Percentiles rank a stretch among this genome's conserved stretches.
phyloP scores from a whole-genome alignment of 2,113 vertebrate species.

The Suncus etruscus region DNA sequence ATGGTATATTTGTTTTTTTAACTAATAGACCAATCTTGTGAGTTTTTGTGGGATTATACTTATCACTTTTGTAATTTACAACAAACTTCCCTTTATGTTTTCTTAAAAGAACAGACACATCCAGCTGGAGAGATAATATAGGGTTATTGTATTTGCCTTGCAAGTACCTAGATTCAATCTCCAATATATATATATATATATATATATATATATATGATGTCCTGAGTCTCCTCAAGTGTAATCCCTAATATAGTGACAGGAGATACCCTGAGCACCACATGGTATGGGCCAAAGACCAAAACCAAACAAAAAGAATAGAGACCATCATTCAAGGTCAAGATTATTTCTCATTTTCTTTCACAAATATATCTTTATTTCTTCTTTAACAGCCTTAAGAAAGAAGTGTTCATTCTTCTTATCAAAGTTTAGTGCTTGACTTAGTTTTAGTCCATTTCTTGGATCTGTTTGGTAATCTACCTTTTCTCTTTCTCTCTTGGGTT shows the following conservation, averaged over 20 bases:
- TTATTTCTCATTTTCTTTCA: not conserved
- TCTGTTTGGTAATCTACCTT: not conserved
- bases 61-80: not conserved
- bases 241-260: too few species aligned
- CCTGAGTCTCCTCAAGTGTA: too few species aligned
- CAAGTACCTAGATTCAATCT: too few species aligned
- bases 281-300: too few species aligned
- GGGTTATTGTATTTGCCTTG: too few species aligned
- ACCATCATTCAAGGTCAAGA: not conserved
- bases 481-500: not conserved
- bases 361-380: not conserved
- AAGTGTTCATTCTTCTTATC: not conserved
- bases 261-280: too few species aligned
- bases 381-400: not conserved
- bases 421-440: not conserved
- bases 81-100: not conserved
- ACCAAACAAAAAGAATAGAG: not conserved
- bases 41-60: not conserved
- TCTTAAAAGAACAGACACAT: not conserved
- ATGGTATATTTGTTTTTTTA: not conserved
- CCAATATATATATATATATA: too few species aligned
- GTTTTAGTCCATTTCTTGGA: not conserved
- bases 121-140: not conserved
- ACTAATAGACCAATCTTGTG: not conserved
- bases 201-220: too few species aligned